phyloP scores from a whole-genome alignment of 2,113 vertebrate genomes.

The Callopanchax toddi region DNA sequence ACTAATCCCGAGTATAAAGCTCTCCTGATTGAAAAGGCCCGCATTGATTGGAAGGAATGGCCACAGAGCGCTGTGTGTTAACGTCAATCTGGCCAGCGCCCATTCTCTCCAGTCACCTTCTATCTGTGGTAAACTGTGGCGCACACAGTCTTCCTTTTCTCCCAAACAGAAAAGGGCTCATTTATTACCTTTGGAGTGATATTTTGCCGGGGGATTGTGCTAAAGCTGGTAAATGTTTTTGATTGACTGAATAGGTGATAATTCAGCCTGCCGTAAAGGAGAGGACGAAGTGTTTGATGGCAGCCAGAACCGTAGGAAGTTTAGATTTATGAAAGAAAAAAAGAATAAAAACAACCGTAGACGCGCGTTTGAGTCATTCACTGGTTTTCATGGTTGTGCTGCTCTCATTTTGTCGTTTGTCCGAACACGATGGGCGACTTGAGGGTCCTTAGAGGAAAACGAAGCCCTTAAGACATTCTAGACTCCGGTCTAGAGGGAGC shows the following conservation, averaged over 20 bases:
- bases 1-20: slow-evolving; percentile 90
- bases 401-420: slow-evolving; percentile 21
- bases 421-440: slow-evolving; percentile 61
- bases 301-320: too few relatives aligned
- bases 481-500: too few relatives aligned
- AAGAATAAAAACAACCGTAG: too few relatives aligned
- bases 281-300: too few relatives aligned
- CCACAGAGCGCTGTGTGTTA: slow-evolving; percentile 83
- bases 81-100: slow-evolving; percentile 83
- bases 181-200: slow-evolving; percentile 17
- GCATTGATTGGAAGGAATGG: slow-evolving; percentile 84
- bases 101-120: slow-evolving; percentile 17
- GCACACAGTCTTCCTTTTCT: slow-evolving; percentile 25
- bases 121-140: slow-evolving; percentile 14
- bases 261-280: too few relatives aligned
- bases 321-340: too few relatives aligned
- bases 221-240: slow-evolving; percentile 7
- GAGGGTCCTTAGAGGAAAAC: slow-evolving; percentile 79
- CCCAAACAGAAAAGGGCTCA: slow-evolving; percentile 9
- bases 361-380: not conserved
- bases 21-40: slow-evolving; percentile 85
- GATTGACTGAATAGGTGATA: not conserved
- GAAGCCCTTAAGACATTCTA: slow-evolving; percentile 83
- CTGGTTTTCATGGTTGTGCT: not conserved
- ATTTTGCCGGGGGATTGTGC: not conserved